Percentiles rank a stretch among this genome's conserved stretches.
Conservation (phyloP, 2,113 vertebrate species). For the Hoplias malabaricus region DNA sequence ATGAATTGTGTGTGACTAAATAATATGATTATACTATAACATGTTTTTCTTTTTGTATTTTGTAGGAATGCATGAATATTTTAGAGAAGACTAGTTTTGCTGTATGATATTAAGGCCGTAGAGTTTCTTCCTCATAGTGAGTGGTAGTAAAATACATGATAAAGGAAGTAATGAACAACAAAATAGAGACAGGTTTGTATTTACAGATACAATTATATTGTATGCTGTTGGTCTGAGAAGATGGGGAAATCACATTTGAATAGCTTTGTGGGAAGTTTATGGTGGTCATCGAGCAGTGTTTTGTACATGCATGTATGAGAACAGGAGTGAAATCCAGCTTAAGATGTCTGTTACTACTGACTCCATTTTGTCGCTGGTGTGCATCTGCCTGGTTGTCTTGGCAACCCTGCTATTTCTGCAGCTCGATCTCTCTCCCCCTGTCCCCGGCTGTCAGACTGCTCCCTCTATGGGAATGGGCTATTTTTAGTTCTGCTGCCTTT, state of each 20-base stretch:
- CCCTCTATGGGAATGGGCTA: constrained; percentile 49
- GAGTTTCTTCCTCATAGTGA: no score
- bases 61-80: no score
- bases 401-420: constrained; percentile 60
- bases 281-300: not conserved
- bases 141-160: no score
- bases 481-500: constrained; percentile 56
- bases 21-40: not conserved
- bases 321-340: constrained; percentile 33
- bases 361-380: constrained; percentile 59
- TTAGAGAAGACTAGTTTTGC: no score
- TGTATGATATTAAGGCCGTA: no score
- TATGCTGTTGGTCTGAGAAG: not conserved
- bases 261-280: not conserved
- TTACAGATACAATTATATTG: not conserved
- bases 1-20: not conserved
- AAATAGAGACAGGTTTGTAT: not conserved
- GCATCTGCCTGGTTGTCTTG: constrained; percentile 54
- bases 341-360: constrained; percentile 57
- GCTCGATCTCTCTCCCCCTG: constrained; percentile 29
- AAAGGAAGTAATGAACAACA: no score
- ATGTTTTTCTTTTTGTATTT: no score
- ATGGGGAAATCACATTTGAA: not conserved
- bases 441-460: constrained; percentile 40
- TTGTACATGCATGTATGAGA: constrained; percentile 41